A percentile compares a stretch with the other conserved stretches of the same genome.
Conservation (phyloP, 2,888 invertebrate species). For the Anthophora plumipes region DNA sequence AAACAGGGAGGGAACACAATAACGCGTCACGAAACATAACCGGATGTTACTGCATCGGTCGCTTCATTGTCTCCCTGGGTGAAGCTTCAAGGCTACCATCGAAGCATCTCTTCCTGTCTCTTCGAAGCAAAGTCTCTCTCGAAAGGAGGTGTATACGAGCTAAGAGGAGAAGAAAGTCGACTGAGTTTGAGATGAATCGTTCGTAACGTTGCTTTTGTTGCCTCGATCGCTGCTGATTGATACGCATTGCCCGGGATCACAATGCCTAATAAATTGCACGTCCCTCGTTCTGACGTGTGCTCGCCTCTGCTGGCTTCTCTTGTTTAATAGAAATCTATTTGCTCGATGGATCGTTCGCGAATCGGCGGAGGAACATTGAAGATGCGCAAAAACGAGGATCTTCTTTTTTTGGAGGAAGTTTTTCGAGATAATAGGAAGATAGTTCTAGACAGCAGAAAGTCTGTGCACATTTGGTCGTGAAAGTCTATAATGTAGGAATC, state of each 20-base stretch:
- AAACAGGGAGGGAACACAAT: constrained; percentile 48
- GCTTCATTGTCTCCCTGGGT: constrained; percentile 54
- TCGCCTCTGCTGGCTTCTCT: neutral
- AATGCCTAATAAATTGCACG: constrained; percentile 47
- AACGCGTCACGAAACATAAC: constrained; percentile 57
- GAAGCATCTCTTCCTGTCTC: constrained; percentile 48
- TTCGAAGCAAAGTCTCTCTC: constrained; percentile 8
- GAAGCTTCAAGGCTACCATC: constrained; percentile 62
- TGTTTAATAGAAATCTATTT: constrained; percentile 11
- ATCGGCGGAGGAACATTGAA: neutral
- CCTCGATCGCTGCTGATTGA: constrained; percentile 48
- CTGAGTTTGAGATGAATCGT: constrained; percentile 32
- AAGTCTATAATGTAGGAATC: neutral
- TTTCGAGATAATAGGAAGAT: neutral
- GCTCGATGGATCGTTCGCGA: neutral
- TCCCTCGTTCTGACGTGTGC: constrained; percentile 2
- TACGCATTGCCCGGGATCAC: constrained; percentile 36
- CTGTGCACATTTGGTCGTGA: neutral
- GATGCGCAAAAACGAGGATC: neutral
- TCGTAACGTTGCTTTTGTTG: constrained; percentile 37
- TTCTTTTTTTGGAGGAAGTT: neutral
- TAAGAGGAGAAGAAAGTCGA: constrained; percentile 35
- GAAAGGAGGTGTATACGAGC: neutral
- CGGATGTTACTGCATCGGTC: constrained; percentile 62
- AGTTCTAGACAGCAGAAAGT: neutral